Evolutionary conservation across 2,797 vertebrate species (phyloP).

Genomic region (Garrulus glandarius): DNA sequence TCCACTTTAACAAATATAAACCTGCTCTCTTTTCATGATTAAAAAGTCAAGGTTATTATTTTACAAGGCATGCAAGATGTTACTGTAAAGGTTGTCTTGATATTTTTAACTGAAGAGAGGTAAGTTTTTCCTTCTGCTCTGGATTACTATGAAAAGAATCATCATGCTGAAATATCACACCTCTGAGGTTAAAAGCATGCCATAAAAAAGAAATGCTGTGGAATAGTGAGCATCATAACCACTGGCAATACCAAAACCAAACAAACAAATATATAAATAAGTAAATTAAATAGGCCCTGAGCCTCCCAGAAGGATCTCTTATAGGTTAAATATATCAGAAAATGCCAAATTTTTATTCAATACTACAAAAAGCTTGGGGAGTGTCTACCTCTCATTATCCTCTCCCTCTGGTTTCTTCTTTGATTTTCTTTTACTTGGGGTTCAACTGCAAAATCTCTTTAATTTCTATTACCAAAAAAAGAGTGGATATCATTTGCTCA

Average conservation of each 20-base stretch:
- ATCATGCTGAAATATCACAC: neutral
- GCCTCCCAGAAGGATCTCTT: neutral
- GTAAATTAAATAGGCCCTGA: neutral
- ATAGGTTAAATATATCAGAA: neutral
- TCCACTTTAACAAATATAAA: neutral
- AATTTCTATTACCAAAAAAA: neutral
- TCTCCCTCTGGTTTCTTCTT: neutral
- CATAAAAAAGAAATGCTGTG: neutral
- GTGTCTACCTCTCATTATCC: neutral
- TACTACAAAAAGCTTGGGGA: neutral
- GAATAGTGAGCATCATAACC: neutral
- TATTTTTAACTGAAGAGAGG: neutral
- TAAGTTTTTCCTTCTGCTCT: neutral
- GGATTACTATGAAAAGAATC: neutral
- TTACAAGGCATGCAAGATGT: neutral
- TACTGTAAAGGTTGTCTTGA: neutral
- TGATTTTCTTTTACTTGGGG: neutral
- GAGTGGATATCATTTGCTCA: accelerated
- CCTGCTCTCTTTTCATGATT: neutral
- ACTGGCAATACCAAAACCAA: neutral
- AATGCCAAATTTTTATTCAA: neutral
- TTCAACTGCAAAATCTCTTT: neutral
- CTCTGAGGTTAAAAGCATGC: neutral
- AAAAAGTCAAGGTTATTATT: neutral
- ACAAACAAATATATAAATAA: neutral